Base-by-base conservation (phyloP, 2,113 vertebrate species). In the Cinclus cinclus region DNA sequence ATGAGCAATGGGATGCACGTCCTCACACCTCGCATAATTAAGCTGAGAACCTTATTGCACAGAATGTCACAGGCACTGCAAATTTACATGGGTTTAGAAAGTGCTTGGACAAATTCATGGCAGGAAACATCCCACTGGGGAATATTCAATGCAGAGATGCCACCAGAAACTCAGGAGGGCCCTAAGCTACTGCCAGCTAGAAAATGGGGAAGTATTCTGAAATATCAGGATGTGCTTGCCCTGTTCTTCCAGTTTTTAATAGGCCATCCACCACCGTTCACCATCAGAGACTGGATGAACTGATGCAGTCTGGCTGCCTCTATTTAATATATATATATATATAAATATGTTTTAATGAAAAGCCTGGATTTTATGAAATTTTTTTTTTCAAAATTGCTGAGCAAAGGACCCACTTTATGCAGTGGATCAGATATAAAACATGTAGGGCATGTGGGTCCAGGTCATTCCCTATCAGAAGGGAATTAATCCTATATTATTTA, bases 11-110 rank as follows among this genome's bases (percentile, higher is more conserved):
- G 53, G n/a, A 86, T 70, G 30, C 89, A 69, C 1, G 0, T 86
- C 75, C 71, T 94, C 79, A 93, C 59, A 86, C 63, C 62, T 90
- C 1, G 0, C 11, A 10, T 94, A 90, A 90, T 86, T 94, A 83
- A 70, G 46, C 80, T 42, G 62, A 85, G 53, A 94, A 83, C 74
- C 18, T 90, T 35, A 42, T 3, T 92, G 68, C 42, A 74, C 21
- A 22, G 30, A 4, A 63, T 93, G 86, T 74, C 86, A 81, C 13
- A 55, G n/a, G 18, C 55, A 47, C 46, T 83, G 10, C 64, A 59
- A 19, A 70, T 94, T 50, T 94, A 95, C 92, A 93, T 8, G 55
- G 63, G 25, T 92, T 90, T 90, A 6, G 78, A 50, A 92, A 80
- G 46, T 50, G 55, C 19, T 59, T 67, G 86, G 63, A 86, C 41